Conservation (phyloP, 2,113 vertebrate species). For the Pseudolaguvia tuberculata region DNA sequence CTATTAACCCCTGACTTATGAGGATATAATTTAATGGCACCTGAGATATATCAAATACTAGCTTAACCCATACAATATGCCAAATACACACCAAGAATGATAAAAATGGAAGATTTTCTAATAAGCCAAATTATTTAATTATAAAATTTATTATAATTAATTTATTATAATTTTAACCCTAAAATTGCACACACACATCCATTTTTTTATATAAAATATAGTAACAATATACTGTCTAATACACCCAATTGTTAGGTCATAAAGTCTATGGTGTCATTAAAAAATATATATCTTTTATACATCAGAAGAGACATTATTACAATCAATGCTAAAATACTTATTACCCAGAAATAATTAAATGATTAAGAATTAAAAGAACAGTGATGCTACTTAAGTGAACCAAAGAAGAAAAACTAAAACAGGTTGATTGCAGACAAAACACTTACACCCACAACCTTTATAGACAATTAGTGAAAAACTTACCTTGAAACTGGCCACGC, state of each 20-base stretch:
- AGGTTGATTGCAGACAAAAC: conserved; percentile 29
- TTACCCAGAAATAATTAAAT: background rate
- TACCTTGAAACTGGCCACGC: conserved; percentile 70
- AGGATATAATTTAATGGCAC: background rate
- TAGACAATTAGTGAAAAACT: conserved; percentile 58
- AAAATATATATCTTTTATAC: too few species aligned
- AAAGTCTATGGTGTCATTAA: background rate
- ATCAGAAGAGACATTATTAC: too few species aligned
- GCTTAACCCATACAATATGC: background rate
- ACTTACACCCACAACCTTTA: conserved; percentile 54
- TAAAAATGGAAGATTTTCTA: background rate
- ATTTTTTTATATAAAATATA: too few species aligned
- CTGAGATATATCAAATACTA: background rate
- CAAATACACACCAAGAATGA: background rate
- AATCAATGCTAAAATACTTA: background rate
- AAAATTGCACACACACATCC: too few species aligned
- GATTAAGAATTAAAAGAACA: background rate
- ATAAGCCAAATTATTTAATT: too few species aligned
- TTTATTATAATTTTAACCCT: too few species aligned
- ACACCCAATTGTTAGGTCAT: background rate
- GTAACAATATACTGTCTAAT: background rate
- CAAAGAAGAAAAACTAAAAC: conserved; percentile 18
- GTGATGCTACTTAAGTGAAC: background rate
- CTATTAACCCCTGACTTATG: background rate
- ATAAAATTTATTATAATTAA: too few species aligned